Evolutionary conservation across 2,113 vertebrate genomes (phyloP).

Genomic region (Triplophysa dalaica): DNA sequence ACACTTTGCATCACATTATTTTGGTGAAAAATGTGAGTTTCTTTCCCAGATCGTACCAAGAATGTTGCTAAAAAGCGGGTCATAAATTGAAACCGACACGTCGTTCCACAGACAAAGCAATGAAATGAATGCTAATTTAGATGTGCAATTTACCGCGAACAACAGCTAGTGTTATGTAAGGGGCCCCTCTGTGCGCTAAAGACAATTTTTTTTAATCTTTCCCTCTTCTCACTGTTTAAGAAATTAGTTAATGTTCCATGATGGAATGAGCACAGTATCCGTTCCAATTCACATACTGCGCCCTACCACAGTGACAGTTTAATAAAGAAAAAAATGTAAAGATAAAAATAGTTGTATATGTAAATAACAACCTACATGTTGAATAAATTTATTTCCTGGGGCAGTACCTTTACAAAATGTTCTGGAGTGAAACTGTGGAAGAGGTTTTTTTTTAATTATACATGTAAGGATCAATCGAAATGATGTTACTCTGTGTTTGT

Average conservation of each 20-base stretch:
- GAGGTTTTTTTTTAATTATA: too few species aligned
- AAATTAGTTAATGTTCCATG: slow-evolving; percentile 33
- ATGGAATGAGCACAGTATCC: slow-evolving; percentile 4
- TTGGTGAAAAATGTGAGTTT: background rate
- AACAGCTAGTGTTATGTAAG: slow-evolving; percentile 32
- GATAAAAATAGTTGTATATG: too few species aligned
- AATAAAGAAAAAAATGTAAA: too few species aligned
- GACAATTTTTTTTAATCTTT: slow-evolving; percentile 36
- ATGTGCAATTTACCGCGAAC: slow-evolving; percentile 42
- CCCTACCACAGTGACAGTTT: background rate
- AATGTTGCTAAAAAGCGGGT: slow-evolving; percentile 39
- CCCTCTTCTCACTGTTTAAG: slow-evolving; percentile 9
- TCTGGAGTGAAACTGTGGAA: too few species aligned
- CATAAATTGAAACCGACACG: slow-evolving; percentile 47
- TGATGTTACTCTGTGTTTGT: background rate
- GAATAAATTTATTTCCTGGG: background rate
- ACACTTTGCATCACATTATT: background rate
- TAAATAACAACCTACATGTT: background rate
- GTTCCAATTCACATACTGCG: background rate
- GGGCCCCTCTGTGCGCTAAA: background rate
- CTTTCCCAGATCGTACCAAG: background rate
- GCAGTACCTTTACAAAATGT: background rate
- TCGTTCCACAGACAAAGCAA: slow-evolving; percentile 18
- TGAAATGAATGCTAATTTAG: slow-evolving; percentile 37
- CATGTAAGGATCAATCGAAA: background rate